Evolutionary conservation across 2,113 vertebrate genomes (phyloP).

Genomic region (Formicarius rufipectus): DNA sequence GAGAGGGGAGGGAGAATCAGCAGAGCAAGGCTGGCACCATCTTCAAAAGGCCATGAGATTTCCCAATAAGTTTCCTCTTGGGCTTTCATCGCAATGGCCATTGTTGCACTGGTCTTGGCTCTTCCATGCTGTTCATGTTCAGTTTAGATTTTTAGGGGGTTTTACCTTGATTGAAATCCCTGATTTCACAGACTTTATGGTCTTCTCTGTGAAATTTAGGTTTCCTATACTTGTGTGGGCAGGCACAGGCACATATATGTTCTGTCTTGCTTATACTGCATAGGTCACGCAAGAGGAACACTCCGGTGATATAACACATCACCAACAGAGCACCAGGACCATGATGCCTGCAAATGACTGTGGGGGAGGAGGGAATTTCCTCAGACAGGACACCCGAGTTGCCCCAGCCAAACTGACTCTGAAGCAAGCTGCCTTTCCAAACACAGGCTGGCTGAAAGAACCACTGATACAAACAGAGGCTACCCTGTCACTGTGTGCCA

Average conservation of each 20-base stretch:
- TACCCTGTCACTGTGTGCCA: neutral
- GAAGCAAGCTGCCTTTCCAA: neutral
- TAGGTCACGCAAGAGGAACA: neutral
- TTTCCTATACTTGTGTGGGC: accelerated
- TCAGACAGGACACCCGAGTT: accelerated
- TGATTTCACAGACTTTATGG: neutral
- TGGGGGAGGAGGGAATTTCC: neutral
- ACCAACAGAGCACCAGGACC: accelerated
- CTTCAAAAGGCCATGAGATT: neutral
- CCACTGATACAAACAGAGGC: neutral
- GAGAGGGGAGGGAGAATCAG: neutral
- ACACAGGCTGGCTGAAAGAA: neutral
- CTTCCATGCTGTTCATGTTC: neutral
- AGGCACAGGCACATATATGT: accelerated
- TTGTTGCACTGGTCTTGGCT: accelerated
- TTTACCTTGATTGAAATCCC: neutral
- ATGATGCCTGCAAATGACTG: neutral
- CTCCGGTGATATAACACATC: neutral
- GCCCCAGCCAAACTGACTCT: neutral
- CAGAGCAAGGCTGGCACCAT: accelerated
- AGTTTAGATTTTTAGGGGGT: neutral
- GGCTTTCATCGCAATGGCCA: neutral
- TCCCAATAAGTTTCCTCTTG: accelerated
- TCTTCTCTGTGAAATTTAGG: neutral
- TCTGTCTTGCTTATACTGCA: accelerated